Conservation (phyloP, 2,888 invertebrate species). For the Morpho helenor region DNA sequence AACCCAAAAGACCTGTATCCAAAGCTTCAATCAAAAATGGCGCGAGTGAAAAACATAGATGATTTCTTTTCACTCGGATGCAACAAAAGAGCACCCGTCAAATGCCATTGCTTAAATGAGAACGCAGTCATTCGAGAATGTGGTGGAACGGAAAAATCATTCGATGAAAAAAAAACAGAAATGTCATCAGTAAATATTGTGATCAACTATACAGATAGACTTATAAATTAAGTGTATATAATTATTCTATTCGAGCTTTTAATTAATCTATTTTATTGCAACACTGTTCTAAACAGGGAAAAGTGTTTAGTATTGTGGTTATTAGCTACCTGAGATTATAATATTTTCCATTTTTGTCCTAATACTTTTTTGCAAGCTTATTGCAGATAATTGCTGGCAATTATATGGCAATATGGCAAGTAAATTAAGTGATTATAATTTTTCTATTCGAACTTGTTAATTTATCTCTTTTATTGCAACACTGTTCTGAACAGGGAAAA, state of each 20-base stretch:
- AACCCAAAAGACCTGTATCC: slow-evolving; percentile 41
- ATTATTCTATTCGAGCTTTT: not conserved
- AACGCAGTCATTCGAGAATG: slow-evolving; percentile 71
- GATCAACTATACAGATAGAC: slow-evolving; percentile 22
- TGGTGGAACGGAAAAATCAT: slow-evolving; percentile 74
- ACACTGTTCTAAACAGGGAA: too few relatives aligned
- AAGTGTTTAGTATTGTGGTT: too few relatives aligned
- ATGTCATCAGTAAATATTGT: slow-evolving; percentile 48
- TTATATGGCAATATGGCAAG: too few relatives aligned
- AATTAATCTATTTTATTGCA: too few relatives aligned
- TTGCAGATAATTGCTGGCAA: too few relatives aligned
- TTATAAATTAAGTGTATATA: slow-evolving; percentile 1
- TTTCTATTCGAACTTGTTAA: too few relatives aligned
- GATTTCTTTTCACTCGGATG: slow-evolving; percentile 45
- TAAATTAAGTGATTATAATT: too few relatives aligned
- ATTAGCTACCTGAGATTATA: too few relatives aligned
- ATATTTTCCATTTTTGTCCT: too few relatives aligned
- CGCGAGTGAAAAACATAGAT: slow-evolving; percentile 40
- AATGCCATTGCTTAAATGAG: slow-evolving; percentile 77
- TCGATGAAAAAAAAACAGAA: slow-evolving; percentile 47
- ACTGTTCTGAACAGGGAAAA: too few relatives aligned
- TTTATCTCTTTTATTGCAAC: too few relatives aligned
- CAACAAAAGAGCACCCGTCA: slow-evolving; percentile 67
- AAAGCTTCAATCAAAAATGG: slow-evolving; percentile 66
- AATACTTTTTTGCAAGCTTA: too few relatives aligned